phyloP scores from a whole-genome alignment of 2,888 invertebrate genomes.

The Mellilla xanthometata region DNA sequence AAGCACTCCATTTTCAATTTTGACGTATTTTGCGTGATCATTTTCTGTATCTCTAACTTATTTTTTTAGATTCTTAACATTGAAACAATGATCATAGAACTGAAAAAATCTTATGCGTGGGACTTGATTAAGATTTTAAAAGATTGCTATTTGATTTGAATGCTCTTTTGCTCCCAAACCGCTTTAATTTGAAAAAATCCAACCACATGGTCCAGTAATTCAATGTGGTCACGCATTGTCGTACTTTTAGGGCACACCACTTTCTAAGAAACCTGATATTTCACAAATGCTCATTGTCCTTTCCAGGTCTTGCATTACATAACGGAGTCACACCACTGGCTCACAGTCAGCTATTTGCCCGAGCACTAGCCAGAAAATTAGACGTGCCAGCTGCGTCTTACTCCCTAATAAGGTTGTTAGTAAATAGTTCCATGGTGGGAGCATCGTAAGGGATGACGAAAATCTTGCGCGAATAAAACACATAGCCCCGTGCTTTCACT shows the following conservation, averaged over 20 bases:
- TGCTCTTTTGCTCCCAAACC: too few relatives aligned
- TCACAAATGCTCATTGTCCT: conserved; percentile 37
- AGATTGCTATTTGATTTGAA: too few relatives aligned
- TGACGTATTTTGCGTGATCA: too few relatives aligned
- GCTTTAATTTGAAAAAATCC: too few relatives aligned
- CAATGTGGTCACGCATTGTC: conserved; percentile 16
- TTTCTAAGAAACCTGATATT: conserved; percentile 29
- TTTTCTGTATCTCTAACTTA: too few relatives aligned
- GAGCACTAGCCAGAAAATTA: conserved; percentile 31
- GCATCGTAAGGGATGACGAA: conserved; percentile 70
- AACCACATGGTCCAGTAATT: not conserved
- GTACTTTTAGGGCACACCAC: conserved; percentile 34
- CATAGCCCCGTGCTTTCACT: conserved; percentile 76
- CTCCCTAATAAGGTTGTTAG: conserved; percentile 32
- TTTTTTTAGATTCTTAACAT: too few relatives aligned
- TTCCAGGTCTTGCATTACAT: conserved; percentile 34
- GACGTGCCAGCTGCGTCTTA: conserved; percentile 17
- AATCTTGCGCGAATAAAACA: conserved; percentile 73
- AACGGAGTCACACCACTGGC: conserved; percentile 23
- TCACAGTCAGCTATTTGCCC: conserved; percentile 29
- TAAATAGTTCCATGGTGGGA: conserved; percentile 41
- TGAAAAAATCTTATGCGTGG: too few relatives aligned
- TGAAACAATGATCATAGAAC: too few relatives aligned
- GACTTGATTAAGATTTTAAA: too few relatives aligned
- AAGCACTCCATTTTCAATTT: too few relatives aligned